Percentiles rank a stretch among this genome's conserved stretches.
phyloP scores from a whole-genome alignment of 30 jellyfish, hydroid and myxozoan species.

The Cassiopea andromeda region DNA sequence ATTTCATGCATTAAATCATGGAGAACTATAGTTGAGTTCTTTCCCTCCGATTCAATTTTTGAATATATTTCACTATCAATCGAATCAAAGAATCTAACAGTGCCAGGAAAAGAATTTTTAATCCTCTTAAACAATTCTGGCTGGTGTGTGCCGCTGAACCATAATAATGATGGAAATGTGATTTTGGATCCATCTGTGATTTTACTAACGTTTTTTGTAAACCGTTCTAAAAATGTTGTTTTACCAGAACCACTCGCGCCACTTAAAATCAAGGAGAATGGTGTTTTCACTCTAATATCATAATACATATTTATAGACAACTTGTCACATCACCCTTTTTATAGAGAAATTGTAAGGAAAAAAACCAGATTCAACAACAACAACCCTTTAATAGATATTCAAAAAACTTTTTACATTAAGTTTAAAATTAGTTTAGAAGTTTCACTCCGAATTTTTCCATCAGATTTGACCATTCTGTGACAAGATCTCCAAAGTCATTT shows the following conservation, averaged over 20 bases:
- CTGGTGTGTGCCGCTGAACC: constrained; percentile 41
- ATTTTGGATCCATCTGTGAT: neutral
- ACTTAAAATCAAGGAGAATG: constrained; percentile 27
- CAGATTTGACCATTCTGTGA: no score
- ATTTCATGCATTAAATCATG: constrained; percentile 54
- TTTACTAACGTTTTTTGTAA: neutral
- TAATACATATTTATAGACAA: no score
- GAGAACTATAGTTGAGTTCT: neutral
- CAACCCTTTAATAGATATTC: no score
- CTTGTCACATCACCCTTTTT: no score
- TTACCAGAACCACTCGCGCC: constrained; percentile 47
- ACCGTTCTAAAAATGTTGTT: constrained; percentile 40
- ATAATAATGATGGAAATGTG: constrained; percentile 6
- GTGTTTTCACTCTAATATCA: constrained; percentile 32
- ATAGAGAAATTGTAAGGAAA: no score
- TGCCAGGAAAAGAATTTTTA: constrained; percentile 8
- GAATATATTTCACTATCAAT: constrained; percentile 23
- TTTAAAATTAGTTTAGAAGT: no score
- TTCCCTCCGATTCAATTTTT: neutral
- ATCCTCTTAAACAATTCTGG: constrained; percentile 31
- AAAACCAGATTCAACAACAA: no score
- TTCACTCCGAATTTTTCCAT: no score
- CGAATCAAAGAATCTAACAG: constrained; percentile 4
- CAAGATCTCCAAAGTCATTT: no score
- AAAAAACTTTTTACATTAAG: no score